Evolutionary conservation across 2,113 vertebrate species (phyloP).

Genomic region (Xenotilapia caudafasciata): DNA sequence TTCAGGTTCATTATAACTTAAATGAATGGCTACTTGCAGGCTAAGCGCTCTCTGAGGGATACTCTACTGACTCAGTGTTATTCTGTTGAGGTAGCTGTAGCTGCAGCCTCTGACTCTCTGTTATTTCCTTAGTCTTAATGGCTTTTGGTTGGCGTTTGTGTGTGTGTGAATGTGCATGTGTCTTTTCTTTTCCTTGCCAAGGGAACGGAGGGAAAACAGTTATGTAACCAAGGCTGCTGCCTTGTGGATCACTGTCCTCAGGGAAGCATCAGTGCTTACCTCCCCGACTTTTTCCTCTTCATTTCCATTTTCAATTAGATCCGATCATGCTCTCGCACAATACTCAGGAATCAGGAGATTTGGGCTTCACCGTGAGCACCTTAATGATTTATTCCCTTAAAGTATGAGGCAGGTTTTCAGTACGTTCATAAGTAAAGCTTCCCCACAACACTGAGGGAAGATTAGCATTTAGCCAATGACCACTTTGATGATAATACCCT

Average conservation of each 20-base stretch:
- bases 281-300: constrained; percentile 31
- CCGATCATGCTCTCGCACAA: neutral
- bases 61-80: constrained; percentile 54
- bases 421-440: constrained; percentile 16
- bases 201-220: constrained; percentile 42
- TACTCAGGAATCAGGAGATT: neutral
- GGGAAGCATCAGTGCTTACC: constrained; percentile 1
- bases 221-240: constrained; percentile 57
- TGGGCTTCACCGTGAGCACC: neutral
- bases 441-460: neutral
- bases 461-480: constrained; percentile 13
- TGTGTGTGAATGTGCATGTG: neutral
- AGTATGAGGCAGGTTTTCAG: neutral
- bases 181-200: constrained; percentile 13
- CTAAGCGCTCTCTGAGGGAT: constrained; percentile 35
- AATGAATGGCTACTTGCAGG: constrained; percentile 28
- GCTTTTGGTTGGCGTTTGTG: constrained; percentile 26
- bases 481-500: constrained; percentile 1
- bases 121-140: constrained; percentile 62
- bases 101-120: constrained; percentile 23
- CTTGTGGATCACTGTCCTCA: constrained; percentile 23
- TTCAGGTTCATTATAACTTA: neutral
- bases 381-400: constrained; percentile 5
- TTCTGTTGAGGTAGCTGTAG: constrained; percentile 37
- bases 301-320: constrained; percentile 53